Conservation (phyloP, 2,888 invertebrate species). For the Nemotelus pantherinus region DNA sequence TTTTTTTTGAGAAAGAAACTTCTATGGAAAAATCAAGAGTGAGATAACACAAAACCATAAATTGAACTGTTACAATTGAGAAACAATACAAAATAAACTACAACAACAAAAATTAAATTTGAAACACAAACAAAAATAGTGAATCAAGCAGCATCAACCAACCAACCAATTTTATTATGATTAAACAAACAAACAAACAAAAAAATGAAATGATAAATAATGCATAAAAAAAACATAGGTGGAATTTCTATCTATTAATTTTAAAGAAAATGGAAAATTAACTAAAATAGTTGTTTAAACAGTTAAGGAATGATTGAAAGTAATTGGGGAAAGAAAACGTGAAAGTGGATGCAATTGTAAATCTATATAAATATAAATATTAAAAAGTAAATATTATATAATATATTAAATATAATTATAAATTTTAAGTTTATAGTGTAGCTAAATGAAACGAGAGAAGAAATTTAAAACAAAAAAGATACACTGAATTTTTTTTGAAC, state of each 20-base stretch:
- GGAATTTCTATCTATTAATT: constrained; percentile 45
- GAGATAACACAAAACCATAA: constrained; percentile 20
- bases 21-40: constrained; percentile 27
- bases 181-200: neutral
- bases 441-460: constrained; percentile 49
- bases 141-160: constrained; percentile 27
- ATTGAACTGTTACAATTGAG: constrained; percentile 24
- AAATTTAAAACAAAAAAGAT: constrained; percentile 27
- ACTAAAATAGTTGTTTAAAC: constrained; percentile 36
- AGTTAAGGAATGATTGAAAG: constrained; percentile 38
- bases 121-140: constrained; percentile 24
- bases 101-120: neutral
- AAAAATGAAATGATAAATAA: constrained; percentile 26
- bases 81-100: constrained; percentile 2
- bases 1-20: neutral
- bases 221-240: constrained; percentile 29
- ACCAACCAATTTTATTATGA: constrained; percentile 44
- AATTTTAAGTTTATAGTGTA: constrained; percentile 52
- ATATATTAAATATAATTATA: constrained; percentile 49
- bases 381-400: constrained; percentile 46
- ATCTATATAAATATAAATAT: constrained; percentile 46
- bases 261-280: constrained; percentile 27
- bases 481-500: constrained; percentile 28
- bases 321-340: constrained; percentile 17
- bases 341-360: constrained; percentile 40